These are phyloP conservation scores for Drosophila hydei DNA, from an alignment of 1,140 invertebrate genomes.

Conservation along the genomic window DNA sequence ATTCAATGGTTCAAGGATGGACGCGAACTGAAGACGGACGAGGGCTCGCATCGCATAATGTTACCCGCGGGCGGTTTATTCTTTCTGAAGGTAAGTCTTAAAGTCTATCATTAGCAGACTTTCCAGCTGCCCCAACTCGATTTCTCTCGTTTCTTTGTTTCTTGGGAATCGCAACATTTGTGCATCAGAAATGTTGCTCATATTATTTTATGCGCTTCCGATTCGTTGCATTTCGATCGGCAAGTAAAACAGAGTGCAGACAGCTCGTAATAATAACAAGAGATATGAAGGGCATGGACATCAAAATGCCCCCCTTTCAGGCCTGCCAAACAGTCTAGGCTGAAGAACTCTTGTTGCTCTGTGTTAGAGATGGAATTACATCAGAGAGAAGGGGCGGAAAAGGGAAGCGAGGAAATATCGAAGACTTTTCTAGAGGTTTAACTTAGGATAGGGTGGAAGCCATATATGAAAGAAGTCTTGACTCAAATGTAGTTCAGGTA, in stretches of 20 bases:
- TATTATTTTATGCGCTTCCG: slow-evolving; percentile 80
- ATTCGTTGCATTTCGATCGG: slow-evolving; percentile 74
- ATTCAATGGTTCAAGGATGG: slow-evolving; percentile 89
- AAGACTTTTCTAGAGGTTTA: too few relatives aligned
- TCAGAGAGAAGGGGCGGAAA: background rate
- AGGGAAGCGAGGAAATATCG: background rate
- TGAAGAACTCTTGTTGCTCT: background rate
- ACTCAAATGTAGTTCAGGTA: too few relatives aligned
- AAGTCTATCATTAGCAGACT: background rate
- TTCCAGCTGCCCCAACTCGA: slow-evolving; percentile 14
- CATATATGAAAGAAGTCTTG: too few relatives aligned
- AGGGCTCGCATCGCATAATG: slow-evolving; percentile 85
- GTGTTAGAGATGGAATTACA: slow-evolving; percentile 16
- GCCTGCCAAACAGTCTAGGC: slow-evolving; percentile 43
- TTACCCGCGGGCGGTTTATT: slow-evolving; percentile 89
- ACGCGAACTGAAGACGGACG: slow-evolving; percentile 85
- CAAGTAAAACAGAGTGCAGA: slow-evolving; percentile 65
- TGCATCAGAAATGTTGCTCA: slow-evolving; percentile 59
- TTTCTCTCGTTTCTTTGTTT: slow-evolving; percentile 19
- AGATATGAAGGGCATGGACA: background rate
- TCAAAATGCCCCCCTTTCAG: background rate
- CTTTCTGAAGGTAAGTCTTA: slow-evolving; percentile 87
- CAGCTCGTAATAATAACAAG: slow-evolving; percentile 28
- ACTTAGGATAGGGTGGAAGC: too few relatives aligned
- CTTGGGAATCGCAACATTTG: slow-evolving; percentile 76